Evolutionary conservation across 2,888 invertebrate species (phyloP).

Genomic region (Silvanus unidentatus): DNA sequence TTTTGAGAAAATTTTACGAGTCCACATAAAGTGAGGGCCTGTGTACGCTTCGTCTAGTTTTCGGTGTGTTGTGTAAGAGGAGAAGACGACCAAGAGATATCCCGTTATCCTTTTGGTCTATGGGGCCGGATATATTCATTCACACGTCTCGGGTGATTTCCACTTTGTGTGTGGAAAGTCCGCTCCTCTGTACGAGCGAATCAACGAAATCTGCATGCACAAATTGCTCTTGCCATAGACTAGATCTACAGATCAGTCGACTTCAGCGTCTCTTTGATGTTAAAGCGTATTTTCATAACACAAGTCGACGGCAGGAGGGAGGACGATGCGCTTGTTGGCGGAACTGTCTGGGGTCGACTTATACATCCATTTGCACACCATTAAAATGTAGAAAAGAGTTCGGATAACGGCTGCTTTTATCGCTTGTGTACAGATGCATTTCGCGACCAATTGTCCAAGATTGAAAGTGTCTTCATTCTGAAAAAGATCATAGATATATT

Average conservation of each 20-base stretch:
- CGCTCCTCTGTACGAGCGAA: constrained; percentile 10
- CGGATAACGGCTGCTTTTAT: constrained; percentile 19
- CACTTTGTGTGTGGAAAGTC: constrained; percentile 33
- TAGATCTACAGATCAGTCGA: constrained; percentile 38
- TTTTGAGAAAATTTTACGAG: constrained; percentile 16
- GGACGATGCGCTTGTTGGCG: constrained; percentile 22
- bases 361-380: constrained; percentile 22
- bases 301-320: constrained; percentile 24
- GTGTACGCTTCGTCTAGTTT: constrained; percentile 13
- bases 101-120: constrained; percentile 21
- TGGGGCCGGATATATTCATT: constrained; percentile 23
- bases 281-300: constrained; percentile 43
- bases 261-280: constrained; percentile 40
- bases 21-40: constrained; percentile 14
- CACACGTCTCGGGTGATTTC: constrained; percentile 35
- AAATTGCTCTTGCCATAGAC: constrained; percentile 38
- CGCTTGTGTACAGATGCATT: constrained; percentile 7
- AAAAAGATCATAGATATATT: no score
- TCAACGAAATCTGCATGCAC: constrained; percentile 41
- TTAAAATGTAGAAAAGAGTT: constrained; percentile 23
- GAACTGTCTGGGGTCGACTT: constrained; percentile 19
- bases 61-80: no score
- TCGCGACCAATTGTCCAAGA: no score
- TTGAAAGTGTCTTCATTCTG: no score
- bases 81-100: constrained; percentile 26